These are phyloP conservation scores for Xestoiulus laeticollis DNA, from an alignment of 2,888 invertebrate genomes.

Conservation along the genomic window DNA sequence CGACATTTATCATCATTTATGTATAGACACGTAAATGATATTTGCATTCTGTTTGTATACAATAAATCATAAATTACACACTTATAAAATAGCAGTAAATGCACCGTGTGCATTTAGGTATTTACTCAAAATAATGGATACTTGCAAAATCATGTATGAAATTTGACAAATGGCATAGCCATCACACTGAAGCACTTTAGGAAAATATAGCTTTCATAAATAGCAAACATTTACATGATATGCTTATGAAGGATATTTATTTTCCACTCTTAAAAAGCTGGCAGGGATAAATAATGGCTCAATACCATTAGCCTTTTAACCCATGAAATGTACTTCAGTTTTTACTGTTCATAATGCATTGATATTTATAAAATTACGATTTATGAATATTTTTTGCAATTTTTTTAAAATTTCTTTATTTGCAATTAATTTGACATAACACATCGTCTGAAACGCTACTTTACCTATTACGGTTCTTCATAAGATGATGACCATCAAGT, in stretches of 20 bases:
- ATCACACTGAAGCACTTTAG: neutral
- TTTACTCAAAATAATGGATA: neutral
- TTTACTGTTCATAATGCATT: neutral
- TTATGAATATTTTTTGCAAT: neutral
- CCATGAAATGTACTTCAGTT: neutral
- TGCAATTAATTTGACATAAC: slow-evolving; percentile 6
- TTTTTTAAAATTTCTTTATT: neutral
- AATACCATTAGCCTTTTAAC: slow-evolving; percentile 7
- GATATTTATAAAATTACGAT: neutral
- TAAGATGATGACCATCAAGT: neutral
- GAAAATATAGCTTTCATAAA: neutral
- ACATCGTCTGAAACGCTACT: neutral
- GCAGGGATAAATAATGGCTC: neutral
- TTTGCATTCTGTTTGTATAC: neutral
- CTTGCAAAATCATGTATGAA: neutral
- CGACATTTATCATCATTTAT: neutral
- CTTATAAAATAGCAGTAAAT: neutral
- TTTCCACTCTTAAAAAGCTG: neutral
- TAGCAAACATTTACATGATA: neutral
- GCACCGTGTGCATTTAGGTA: neutral
- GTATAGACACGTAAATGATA: neutral
- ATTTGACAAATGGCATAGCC: neutral
- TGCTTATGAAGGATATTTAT: neutral
- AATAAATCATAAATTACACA: neutral
- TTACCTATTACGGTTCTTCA: neutral